A percentile compares a stretch with the other conserved stretches of the same genome.
These are phyloP conservation scores for Ascaphus truei DNA, from an alignment of 2,113 vertebrate genomes.

Conservation along the genomic window DNA sequence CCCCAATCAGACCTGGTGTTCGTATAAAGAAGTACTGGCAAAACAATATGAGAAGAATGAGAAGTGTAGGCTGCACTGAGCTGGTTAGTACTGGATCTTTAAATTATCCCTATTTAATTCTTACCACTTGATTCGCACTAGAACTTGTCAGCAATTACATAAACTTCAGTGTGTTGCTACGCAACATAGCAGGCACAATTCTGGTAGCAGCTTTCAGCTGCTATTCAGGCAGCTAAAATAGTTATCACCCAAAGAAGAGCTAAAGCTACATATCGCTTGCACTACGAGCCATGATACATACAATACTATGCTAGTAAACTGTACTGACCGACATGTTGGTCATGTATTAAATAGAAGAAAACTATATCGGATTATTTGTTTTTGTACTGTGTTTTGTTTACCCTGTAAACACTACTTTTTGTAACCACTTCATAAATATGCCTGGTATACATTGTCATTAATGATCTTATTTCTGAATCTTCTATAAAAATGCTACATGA, in stretches of 20 bases:
- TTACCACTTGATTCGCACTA: neutral
- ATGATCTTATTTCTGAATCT: too few species aligned
- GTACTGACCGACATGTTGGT: too few species aligned
- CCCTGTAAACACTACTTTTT: too few species aligned
- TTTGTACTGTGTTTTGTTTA: too few species aligned
- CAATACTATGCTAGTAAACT: too few species aligned
- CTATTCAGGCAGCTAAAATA: neutral
- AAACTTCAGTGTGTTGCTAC: slow-evolving; percentile 18
- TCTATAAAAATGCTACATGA: too few species aligned
- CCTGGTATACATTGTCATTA: too few species aligned
- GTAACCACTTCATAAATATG: too few species aligned
- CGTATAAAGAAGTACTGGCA: too few species aligned
- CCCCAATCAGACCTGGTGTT: too few species aligned
- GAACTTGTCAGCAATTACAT: neutral
- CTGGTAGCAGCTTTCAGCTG: neutral
- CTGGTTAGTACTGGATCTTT: neutral
- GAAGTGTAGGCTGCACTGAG: neutral
- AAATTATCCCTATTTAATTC: neutral
- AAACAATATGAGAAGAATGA: neutral
- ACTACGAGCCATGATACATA: neutral
- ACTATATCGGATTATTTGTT: too few species aligned
- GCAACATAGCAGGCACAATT: neutral
- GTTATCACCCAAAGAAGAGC: neutral
- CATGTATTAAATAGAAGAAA: too few species aligned
- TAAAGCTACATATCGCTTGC: neutral